Evolutionary conservation across 2,113 vertebrate species (phyloP).

Genomic region (Scolopax mira): DNA sequence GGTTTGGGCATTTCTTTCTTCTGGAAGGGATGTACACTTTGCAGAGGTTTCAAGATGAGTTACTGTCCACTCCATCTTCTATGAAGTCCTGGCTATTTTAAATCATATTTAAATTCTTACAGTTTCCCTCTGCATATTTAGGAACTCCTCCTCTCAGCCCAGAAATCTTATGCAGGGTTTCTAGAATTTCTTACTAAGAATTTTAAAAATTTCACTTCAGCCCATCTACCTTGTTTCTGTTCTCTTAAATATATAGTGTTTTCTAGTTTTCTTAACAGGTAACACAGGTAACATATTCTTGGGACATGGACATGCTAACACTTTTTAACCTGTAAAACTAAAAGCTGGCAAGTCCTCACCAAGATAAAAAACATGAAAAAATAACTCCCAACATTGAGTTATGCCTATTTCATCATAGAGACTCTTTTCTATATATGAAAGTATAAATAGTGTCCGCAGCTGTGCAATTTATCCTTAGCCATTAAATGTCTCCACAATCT

Average conservation of each 20-base stretch:
- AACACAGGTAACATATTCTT: not conserved
- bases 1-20: not conserved
- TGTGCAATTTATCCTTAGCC: conserved; percentile 23
- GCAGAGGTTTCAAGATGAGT: not conserved
- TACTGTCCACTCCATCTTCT: not conserved
- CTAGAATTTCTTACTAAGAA: not conserved
- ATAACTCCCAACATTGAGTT: not conserved
- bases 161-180: not conserved
- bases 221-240: not conserved
- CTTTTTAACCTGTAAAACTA: not conserved
- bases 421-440: not conserved
- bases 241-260: not conserved
- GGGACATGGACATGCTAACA: not conserved
- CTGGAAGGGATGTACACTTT: not conserved
- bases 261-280: not conserved
- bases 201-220: not conserved
- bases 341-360: not conserved
- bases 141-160: not conserved
- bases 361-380: not conserved
- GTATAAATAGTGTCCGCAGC: conserved; percentile 51
- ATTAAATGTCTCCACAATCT: conserved; percentile 24
- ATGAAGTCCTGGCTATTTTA: not conserved
- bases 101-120: not conserved
- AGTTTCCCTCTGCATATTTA: not conserved
- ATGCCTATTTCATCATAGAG: not conserved